A percentile compares a stretch with the other conserved stretches of the same genome.
Evolutionary conservation across 64 coral and sea anemone genomes (phyloP).

Genomic region (Porites australiensis): DNA sequence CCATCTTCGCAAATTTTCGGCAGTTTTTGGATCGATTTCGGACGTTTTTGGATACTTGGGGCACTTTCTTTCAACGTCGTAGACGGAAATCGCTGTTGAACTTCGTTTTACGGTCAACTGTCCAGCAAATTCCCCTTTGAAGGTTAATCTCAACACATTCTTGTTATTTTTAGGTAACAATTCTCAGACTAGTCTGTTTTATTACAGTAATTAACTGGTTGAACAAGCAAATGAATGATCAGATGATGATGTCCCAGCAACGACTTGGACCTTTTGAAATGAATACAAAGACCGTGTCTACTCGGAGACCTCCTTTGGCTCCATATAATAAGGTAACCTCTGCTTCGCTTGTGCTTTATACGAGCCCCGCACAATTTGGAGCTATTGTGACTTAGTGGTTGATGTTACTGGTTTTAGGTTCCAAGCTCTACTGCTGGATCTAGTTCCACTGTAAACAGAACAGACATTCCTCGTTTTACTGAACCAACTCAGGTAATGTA

Average conservation of each 20-base stretch:
- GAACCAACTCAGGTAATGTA: conserved; percentile 5
- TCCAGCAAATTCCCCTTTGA: no score
- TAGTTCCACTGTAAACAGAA: conserved; percentile 24
- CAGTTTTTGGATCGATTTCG: no score
- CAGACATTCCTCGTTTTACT: background rate
- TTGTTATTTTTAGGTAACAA: background rate
- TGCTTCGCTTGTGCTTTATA: background rate
- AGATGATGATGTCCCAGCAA: conserved; percentile 73
- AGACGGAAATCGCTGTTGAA: no score
- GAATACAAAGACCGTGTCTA: conserved; percentile 8
- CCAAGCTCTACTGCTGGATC: background rate
- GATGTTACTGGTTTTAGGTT: background rate
- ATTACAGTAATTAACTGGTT: conserved; percentile 79
- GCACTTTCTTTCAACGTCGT: no score
- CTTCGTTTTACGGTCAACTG: no score
- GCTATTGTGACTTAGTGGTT: no score
- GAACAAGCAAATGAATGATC: conserved; percentile 87
- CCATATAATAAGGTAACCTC: conserved; percentile 26
- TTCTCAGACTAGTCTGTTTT: background rate
- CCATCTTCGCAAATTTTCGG: background rate
- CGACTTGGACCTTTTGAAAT: conserved; percentile 68
- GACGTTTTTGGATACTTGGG: no score
- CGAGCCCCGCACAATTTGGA: background rate
- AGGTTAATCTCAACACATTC: no score
- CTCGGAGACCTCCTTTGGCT: conserved; percentile 20